phyloP scores from a whole-genome alignment of 2,888 invertebrate species.

The Escarpia spicata region DNA sequence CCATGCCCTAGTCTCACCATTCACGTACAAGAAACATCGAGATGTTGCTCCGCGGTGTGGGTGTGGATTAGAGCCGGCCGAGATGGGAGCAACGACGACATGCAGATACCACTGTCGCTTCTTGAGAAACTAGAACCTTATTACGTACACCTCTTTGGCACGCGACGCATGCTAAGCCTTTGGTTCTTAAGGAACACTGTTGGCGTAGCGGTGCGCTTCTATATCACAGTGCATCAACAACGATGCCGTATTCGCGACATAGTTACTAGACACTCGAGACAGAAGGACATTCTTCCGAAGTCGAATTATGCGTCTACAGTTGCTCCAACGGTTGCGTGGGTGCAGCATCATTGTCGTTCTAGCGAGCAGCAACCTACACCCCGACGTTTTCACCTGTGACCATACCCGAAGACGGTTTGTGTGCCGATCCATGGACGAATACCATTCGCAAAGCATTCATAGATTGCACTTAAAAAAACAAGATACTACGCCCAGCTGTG shows the following conservation, averaged over 20 bases:
- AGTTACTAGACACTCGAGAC: neutral
- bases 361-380: neutral
- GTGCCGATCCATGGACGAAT: neutral
- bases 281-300: neutral
- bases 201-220: neutral
- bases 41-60: neutral
- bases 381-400: neutral
- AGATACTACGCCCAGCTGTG: neutral
- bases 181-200: neutral
- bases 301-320: neutral
- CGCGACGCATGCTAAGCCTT: neutral
- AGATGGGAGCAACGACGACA: neutral
- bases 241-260: neutral
- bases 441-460: neutral
- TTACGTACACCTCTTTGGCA: neutral
- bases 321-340: neutral
- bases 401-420: neutral
- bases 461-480: neutral
- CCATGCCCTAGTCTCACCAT: neutral
- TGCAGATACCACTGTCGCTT: neutral
- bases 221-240: neutral
- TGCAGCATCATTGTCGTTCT: neutral
- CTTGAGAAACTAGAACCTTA: too few species aligned
- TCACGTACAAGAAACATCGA: neutral
- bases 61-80: neutral